A percentile compares a stretch with the other conserved stretches of the same genome.
phyloP scores from a whole-genome alignment of 2,113 vertebrate genomes.

The Hippocampus guttulatus region DNA sequence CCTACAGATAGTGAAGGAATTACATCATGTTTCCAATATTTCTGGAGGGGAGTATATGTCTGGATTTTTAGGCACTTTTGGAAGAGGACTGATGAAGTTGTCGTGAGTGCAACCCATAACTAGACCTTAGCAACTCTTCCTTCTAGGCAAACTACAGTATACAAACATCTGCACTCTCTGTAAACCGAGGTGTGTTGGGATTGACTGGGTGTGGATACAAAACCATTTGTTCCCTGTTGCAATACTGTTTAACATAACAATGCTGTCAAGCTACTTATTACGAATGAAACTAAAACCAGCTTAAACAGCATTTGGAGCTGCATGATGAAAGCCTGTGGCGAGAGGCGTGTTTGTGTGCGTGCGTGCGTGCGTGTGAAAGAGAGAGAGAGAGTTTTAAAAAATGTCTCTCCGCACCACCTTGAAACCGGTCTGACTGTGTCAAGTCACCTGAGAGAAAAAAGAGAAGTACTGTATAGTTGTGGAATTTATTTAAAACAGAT shows the following conservation, averaged over 20 bases:
- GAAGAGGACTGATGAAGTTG: too few species aligned
- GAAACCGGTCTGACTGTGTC: constrained; percentile 58
- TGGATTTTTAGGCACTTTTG: too few species aligned
- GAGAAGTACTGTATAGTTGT: constrained; percentile 14
- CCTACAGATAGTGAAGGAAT: too few species aligned
- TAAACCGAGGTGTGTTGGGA: constrained; percentile 16
- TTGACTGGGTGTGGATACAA: constrained; percentile 42
- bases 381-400: background rate
- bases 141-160: background rate
- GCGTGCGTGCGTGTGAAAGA: background rate
- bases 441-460: constrained; percentile 43
- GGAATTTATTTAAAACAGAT: constrained; percentile 6
- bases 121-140: background rate
- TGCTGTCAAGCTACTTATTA: constrained; percentile 34
- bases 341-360: constrained; percentile 2
- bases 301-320: constrained; percentile 9
- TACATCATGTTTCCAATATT: too few species aligned
- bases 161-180: constrained; percentile 1
- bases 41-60: too few species aligned
- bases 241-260: constrained; percentile 49
- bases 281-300: constrained; percentile 23
- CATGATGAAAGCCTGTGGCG: background rate
- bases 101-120: background rate
- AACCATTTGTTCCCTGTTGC: constrained; percentile 35
- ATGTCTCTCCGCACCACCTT: background rate